Base-by-base conservation (phyloP, 1,140 invertebrate genomes). In the Eueides isabella region DNA sequence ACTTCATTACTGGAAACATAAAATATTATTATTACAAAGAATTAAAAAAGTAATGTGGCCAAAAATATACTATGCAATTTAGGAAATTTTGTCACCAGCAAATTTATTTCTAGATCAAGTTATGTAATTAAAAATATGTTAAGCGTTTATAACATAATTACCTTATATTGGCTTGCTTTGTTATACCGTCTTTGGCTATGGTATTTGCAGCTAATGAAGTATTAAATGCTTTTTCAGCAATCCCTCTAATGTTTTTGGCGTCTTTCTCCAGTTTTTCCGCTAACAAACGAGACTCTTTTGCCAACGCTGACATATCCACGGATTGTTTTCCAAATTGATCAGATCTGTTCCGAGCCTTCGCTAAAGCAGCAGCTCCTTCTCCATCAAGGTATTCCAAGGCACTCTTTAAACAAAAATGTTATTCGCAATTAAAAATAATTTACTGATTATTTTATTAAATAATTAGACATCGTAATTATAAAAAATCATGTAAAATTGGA, bases 321-420 rank as follows among this genome's bases (percentile, higher is more conserved):
- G 97, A 98, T 84, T 98, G 97, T 78, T 98, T 96, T 6, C 98
- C 98, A 88, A 98, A 97, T 89, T 97, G 95, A 61, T 96, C 95
- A 0, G 98, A 97, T 48, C 97, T 95, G 79, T 97, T 96, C 84
- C 96, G 95, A 0, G 98, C 98, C 80, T 97, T 96, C 1, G 95
- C 90, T 55, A 99, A 90, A 0, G 98, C 97, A 28, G 94, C 94
- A 26, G 94, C 94, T 4, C 98, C 98, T 85, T 98, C 97, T 1
- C 95, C 96, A 67, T 97, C 96, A 26, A 99, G 93, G 78, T 96
- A 96, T 75, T 96, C 95, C 69, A 96, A 89, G 2, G 96, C 96
- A 69, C 95, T 95, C 94, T 97, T 81, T 44, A 44, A 79, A 2
- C 6, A 31, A 33, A 61, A 16, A 26, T n/a, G 26, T 63, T 3